phyloP scores from a whole-genome alignment of 2,113 vertebrate genomes.

The Tenrec ecaudatus region DNA sequence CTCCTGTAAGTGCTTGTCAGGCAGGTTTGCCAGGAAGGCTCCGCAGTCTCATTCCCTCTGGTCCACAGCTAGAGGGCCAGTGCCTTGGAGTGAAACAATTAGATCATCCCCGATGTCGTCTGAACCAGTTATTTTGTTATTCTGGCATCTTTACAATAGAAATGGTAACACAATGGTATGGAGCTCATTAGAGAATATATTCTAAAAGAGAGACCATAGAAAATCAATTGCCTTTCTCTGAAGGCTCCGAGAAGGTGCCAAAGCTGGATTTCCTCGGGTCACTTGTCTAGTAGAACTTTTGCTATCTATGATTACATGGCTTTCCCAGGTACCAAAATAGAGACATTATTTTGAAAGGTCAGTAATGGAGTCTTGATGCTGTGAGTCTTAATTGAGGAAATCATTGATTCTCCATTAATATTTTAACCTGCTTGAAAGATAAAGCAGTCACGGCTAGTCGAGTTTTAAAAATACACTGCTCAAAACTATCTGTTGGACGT shows the following conservation, averaged over 20 bases:
- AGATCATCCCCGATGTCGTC: not conserved
- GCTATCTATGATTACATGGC: slow-evolving; percentile 23
- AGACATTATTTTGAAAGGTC: slow-evolving; percentile 66
- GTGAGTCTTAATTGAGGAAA: slow-evolving; percentile 62
- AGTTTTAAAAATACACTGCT: slow-evolving; percentile 52
- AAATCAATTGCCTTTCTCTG: slow-evolving; percentile 55
- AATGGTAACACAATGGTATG: not conserved
- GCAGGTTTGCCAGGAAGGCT: not conserved
- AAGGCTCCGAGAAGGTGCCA: slow-evolving; percentile 48
- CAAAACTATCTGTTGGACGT: not conserved
- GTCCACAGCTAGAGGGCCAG: not conserved
- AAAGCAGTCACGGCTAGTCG: slow-evolving; percentile 39
- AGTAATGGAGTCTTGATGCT: slow-evolving; percentile 72
- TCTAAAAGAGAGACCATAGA: not conserved
- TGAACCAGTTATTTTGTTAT: slow-evolving; percentile 33
- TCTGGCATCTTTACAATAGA: slow-evolving; percentile 37
- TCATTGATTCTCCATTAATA: slow-evolving; percentile 78
- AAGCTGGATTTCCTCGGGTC: not conserved
- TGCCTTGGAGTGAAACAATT: not conserved
- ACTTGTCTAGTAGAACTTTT: not conserved
- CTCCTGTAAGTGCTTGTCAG: not conserved
- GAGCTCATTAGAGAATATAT: not conserved
- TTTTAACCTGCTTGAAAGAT: slow-evolving; percentile 74
- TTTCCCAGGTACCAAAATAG: slow-evolving; percentile 68
- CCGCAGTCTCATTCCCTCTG: not conserved